Conservation (phyloP, 1,140 invertebrate species). For the Choristoneura fumiferana region DNA sequence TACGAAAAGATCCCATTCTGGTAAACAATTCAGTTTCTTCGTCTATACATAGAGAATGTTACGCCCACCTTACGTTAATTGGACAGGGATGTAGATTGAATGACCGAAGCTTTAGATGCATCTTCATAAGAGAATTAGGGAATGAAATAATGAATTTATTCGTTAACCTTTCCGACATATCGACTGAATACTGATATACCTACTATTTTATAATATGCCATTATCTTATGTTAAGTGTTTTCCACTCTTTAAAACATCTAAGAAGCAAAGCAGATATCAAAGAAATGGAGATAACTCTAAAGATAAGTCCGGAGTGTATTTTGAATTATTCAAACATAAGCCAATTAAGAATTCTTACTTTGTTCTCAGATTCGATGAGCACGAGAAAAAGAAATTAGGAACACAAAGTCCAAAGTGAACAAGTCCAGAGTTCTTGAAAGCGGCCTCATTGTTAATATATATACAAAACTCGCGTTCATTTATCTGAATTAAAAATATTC, state of each 20-base stretch:
- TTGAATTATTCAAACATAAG: slow-evolving; percentile 16
- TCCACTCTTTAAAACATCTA: background rate
- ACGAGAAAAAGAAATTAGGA: slow-evolving; percentile 11
- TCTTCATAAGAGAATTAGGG: too few relatives aligned
- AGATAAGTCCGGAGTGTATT: background rate
- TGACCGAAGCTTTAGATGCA: too few relatives aligned
- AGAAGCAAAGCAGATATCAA: slow-evolving; percentile 1
- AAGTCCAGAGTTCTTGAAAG: background rate
- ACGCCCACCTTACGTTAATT: too few relatives aligned
- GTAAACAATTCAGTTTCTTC: too few relatives aligned
- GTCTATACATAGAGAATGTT: too few relatives aligned
- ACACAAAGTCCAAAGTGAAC: background rate
- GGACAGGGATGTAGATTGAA: too few relatives aligned
- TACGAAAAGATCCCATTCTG: too few relatives aligned
- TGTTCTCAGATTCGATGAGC: background rate
- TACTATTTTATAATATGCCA: too few relatives aligned
- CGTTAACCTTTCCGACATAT: too few relatives aligned
- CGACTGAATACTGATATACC: too few relatives aligned
- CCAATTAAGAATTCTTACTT: slow-evolving; percentile 10
- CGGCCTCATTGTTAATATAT: background rate
- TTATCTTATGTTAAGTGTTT: background rate
- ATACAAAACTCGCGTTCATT: background rate
- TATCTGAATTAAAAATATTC: background rate
- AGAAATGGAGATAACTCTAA: background rate
- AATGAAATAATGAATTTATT: too few relatives aligned